These are phyloP conservation scores for Agrotis ipsilon DNA, from an alignment of 2,888 invertebrate genomes.

Conservation along the genomic window DNA sequence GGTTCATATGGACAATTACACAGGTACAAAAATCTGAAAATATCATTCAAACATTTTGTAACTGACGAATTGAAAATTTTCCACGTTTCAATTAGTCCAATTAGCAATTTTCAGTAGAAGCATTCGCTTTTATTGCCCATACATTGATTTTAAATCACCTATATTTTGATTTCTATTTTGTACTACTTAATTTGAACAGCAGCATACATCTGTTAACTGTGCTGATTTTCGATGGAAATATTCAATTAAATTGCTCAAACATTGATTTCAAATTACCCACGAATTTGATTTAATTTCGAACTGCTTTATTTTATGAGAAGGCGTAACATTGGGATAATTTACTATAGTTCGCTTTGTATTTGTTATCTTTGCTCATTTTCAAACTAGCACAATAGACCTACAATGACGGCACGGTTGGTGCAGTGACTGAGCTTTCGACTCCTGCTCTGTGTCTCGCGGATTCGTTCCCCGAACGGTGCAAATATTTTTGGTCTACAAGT, in stretches of 20 bases:
- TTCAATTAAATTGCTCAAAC: background rate
- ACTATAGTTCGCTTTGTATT: background rate
- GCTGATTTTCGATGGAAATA: background rate
- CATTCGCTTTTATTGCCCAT: constrained; percentile 15
- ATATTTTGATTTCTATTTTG: constrained; percentile 32
- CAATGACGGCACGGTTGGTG: no score
- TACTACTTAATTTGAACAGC: constrained; percentile 6
- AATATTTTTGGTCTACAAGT: no score
- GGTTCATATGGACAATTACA: background rate
- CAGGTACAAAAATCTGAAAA: background rate
- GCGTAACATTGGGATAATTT: background rate
- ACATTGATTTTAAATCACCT: constrained; percentile 29
- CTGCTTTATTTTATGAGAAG: background rate
- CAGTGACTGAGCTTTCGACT: no score
- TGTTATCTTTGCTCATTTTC: background rate
- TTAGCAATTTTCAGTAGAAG: constrained; percentile 18
- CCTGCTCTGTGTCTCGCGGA: no score
- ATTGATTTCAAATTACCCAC: constrained; percentile 7
- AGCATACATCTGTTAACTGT: constrained; percentile 7
- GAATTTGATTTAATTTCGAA: background rate
- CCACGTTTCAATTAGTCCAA: constrained; percentile 24
- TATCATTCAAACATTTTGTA: constrained; percentile 12
- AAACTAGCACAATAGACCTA: background rate
- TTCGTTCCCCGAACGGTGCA: no score
- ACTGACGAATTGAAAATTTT: constrained; percentile 4